These are phyloP conservation scores for Alexandromys fortis DNA, from an alignment of 2,113 vertebrate genomes.

Conservation along the genomic window DNA sequence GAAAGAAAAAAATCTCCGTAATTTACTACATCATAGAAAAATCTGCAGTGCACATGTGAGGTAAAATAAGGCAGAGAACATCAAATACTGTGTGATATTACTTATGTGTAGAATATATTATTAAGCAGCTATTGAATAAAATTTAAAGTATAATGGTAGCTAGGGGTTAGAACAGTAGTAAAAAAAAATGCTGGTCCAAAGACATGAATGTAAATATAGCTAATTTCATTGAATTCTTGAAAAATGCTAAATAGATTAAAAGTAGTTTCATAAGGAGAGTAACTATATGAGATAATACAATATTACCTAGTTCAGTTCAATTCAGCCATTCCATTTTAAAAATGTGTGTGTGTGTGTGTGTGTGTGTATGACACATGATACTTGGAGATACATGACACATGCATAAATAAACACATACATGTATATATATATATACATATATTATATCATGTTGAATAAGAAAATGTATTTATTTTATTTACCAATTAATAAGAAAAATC, in stretches of 20 bases:
- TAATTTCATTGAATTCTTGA: background rate
- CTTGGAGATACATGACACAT: too few species aligned
- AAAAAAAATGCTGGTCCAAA: background rate
- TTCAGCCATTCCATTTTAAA: background rate
- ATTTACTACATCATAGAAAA: background rate
- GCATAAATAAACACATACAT: too few species aligned
- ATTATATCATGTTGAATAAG: background rate
- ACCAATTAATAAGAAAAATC: background rate
- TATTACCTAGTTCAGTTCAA: background rate
- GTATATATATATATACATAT: background rate
- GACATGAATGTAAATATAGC: background rate
- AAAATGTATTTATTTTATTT: background rate
- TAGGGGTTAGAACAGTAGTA: too few species aligned
- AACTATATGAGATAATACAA: background rate
- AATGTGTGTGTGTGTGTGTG: background rate
- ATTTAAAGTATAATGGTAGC: background rate
- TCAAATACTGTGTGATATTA: background rate
- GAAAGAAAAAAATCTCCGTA: background rate
- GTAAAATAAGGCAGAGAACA: background rate
- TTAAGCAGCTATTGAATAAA: background rate
- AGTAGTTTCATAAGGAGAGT: background rate
- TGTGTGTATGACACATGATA: background rate
- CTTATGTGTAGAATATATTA: background rate
- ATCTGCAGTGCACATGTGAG: background rate
- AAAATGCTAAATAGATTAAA: background rate